A percentile compares a stretch with the other conserved stretches of the same genome.
These are phyloP conservation scores for Tridacna gigas DNA, from an alignment of 2,888 invertebrate genomes.

Conservation along the genomic window DNA sequence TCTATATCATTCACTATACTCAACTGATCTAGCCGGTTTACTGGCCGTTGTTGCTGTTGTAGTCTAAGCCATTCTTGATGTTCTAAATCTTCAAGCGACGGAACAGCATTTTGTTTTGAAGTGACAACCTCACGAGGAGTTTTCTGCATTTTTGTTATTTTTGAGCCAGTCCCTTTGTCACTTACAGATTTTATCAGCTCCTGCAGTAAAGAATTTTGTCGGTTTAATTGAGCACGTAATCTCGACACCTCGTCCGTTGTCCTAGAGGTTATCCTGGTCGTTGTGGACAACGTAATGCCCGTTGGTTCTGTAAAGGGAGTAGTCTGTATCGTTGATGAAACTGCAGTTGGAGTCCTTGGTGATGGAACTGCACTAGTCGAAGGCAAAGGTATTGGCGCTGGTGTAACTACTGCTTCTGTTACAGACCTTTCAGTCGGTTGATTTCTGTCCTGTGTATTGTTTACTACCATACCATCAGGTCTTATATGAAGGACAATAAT, in stretches of 20 bases:
- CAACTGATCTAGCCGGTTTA: background rate
- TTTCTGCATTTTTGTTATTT: background rate
- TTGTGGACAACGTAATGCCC: background rate
- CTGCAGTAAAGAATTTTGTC: conserved; percentile 14
- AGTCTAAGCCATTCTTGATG: background rate
- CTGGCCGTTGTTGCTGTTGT: background rate
- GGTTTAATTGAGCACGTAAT: conserved; percentile 10
- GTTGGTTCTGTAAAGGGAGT: background rate
- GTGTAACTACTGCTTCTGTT: background rate
- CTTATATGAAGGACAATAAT: background rate
- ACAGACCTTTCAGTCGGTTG: background rate
- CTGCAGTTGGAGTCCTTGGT: background rate
- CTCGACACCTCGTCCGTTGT: conserved; percentile 4
- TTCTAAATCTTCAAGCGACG: background rate
- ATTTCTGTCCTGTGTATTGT: background rate
- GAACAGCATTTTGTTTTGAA: background rate
- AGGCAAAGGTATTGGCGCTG: background rate
- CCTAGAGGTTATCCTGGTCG: background rate
- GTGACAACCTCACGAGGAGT: background rate
- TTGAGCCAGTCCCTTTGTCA: background rate
- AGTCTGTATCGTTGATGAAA: background rate
- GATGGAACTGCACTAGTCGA: no score
- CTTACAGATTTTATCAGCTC: background rate
- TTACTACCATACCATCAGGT: background rate
- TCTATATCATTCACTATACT: background rate